Base-by-base conservation (phyloP, 2,797 vertebrate genomes). In the Scolopax bukidnonensis region DNA sequence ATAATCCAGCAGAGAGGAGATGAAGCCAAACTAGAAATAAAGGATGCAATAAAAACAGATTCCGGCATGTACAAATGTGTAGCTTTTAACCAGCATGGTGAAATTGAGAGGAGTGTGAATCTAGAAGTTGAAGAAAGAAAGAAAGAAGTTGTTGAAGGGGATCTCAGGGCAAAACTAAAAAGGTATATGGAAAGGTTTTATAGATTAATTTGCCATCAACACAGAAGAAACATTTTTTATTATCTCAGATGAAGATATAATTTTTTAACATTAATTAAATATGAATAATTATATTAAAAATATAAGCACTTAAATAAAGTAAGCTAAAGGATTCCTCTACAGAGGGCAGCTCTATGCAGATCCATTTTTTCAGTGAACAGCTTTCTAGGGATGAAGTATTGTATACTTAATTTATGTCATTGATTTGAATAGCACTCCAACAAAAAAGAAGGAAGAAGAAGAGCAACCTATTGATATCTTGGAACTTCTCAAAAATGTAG, bases 401-500 rank as follows among this genome's bases (percentile, higher is more conserved):
- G 32, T 50, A 23, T 77, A 19, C 70, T 84, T 91, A 88, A 90
- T 60, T 67, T 71, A 33, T 71, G 76, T 95, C n/a, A 84, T 93
- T 93, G 61, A 69, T 91, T 97, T 93, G 88, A 75, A 84, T 95
- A 99, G 99, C 97, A 98, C 99, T 41, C 99, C 99, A 47, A 98
- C 98, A 8, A 99, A 99, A 96, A 99, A 98, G 98, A 99, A 99
- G 96, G 99, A 99, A 96, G 98, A 98, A 80, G 99, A 99, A 96
- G 99, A 99, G 65, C 98, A 99, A 86, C 98, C 99, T 73, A 99
- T 99, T 69, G 99, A 99, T 97, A 99, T 99, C 67, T 98, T 99
- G 88, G 99, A 99, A 96, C 98, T 99, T 96, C 97, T 99, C 93
- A 99, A 99, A 98, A 99, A 99, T 16, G 99, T 99, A 64, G 99